phyloP scores from a whole-genome alignment of 2,113 vertebrate species.

The Puntigrus tetrazona region DNA sequence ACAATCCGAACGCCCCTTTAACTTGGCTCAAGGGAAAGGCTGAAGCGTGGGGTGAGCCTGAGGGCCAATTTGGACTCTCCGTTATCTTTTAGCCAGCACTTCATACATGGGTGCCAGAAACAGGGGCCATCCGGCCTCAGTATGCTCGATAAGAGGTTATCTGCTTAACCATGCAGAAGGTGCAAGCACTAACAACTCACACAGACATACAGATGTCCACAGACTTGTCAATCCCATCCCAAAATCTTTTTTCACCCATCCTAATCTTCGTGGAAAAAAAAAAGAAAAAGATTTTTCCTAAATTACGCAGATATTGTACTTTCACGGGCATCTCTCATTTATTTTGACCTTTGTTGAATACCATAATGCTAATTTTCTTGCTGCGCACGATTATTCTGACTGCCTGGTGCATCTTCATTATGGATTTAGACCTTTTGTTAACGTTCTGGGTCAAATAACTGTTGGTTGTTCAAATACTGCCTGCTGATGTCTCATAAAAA shows the following conservation, averaged over 20 bases:
- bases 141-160: conserved; percentile 38
- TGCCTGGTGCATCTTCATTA: neutral
- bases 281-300: neutral
- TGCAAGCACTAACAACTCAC: neutral
- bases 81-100: conserved; percentile 36
- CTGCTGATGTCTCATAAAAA: neutral
- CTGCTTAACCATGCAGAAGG: conserved; percentile 13
- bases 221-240: neutral
- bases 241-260: neutral
- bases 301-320: neutral
- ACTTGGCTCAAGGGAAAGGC: neutral
- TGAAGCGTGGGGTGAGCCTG: neutral
- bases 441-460: conserved; percentile 1
- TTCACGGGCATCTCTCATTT: neutral
- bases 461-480: neutral
- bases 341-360: conserved; percentile 19
- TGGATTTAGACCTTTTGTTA: conserved; percentile 9
- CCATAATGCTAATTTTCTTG: conserved; percentile 15
- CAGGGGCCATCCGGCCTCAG: conserved; percentile 29
- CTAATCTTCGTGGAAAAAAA: neutral
- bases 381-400: neutral
- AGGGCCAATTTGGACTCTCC: neutral
- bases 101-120: conserved; percentile 29
- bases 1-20: neutral
- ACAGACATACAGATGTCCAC: conserved; percentile 10